Conservation (phyloP, 2,888 invertebrate genomes). For the Leptogaster cylindrica region DNA sequence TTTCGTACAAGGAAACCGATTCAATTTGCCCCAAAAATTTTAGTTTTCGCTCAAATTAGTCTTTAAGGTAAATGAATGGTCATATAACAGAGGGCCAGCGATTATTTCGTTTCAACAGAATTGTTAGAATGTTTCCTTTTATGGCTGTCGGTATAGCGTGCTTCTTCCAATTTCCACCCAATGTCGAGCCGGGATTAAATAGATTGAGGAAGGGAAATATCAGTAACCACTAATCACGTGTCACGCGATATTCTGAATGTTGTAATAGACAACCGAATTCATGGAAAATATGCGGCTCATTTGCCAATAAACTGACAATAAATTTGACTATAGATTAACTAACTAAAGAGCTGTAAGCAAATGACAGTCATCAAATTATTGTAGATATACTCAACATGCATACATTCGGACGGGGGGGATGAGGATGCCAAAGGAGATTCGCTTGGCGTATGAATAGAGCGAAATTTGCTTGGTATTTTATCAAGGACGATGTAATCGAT, state of each 20-base stretch:
- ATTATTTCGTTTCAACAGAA: conserved; percentile 33
- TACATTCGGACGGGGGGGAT: too few species aligned
- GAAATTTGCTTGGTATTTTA: too few species aligned
- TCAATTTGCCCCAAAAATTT: conserved; percentile 25
- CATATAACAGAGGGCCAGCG: conserved; percentile 25
- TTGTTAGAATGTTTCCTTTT: conserved; percentile 11
- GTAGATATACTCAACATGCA: too few species aligned
- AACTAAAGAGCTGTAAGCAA: conserved; percentile 10
- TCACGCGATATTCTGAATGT: conserved; percentile 35
- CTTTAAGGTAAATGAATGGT: conserved; percentile 29
- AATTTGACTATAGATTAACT: conserved; percentile 16
- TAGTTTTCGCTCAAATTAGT: conserved; percentile 24
- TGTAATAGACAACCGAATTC: conserved; percentile 18
- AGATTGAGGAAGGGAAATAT: conserved; percentile 35
- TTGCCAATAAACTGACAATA: conserved; percentile 34
- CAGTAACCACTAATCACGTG: conserved; percentile 37
- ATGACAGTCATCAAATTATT: conserved; percentile 7
- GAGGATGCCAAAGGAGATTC: too few species aligned
- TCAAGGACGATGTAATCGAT: too few species aligned
- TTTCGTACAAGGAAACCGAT: conserved; percentile 4
- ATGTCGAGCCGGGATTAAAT: conserved; percentile 17
- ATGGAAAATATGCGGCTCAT: conserved; percentile 28
- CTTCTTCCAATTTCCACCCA: conserved; percentile 29
- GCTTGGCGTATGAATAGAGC: too few species aligned
- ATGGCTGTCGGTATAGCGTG: conserved; percentile 23